These are phyloP conservation scores for Bathynomus jamesi DNA, from an alignment of 1,140 invertebrate genomes.

Conservation along the genomic window DNA sequence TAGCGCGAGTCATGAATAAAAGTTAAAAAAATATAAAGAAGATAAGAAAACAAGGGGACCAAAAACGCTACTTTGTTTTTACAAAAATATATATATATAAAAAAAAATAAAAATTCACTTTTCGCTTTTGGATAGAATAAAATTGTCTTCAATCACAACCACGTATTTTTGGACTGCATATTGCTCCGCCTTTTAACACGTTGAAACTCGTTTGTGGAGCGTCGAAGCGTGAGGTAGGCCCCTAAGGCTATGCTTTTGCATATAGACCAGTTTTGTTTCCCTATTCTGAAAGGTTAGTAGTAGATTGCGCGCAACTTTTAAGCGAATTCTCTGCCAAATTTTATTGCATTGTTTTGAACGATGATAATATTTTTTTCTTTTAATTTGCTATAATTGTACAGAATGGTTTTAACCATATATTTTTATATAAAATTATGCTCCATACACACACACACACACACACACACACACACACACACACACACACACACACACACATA, in stretches of 20 bases:
- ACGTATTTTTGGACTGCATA: not conserved
- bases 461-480: not conserved
- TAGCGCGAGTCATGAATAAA: too few relatives aligned
- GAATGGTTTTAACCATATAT: too few relatives aligned
- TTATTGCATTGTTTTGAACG: not conserved
- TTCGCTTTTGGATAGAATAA: not conserved
- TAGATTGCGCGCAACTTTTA: not conserved
- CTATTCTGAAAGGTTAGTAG: not conserved
- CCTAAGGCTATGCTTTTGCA: not conserved
- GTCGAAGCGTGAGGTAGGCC: not conserved
- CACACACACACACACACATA: not conserved
- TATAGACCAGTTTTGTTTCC: conserved; percentile 1
- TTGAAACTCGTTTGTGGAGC: not conserved
- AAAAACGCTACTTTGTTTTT: too few relatives aligned
- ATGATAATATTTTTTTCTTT: too few relatives aligned
- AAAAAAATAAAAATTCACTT: not conserved
- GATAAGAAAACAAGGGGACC: too few relatives aligned
- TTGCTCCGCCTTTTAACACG: not conserved
- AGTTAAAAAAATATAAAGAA: too few relatives aligned
- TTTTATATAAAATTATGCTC: not conserved
- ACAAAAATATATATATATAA: too few relatives aligned
- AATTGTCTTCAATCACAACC: not conserved
- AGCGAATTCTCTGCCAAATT: not conserved
- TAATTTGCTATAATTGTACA: too few relatives aligned
- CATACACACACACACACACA: not conserved